A percentile compares a stretch with the other conserved stretches of the same genome.
phyloP scores from a whole-genome alignment of 2,888 invertebrate genomes.

The Atrina japonica region DNA sequence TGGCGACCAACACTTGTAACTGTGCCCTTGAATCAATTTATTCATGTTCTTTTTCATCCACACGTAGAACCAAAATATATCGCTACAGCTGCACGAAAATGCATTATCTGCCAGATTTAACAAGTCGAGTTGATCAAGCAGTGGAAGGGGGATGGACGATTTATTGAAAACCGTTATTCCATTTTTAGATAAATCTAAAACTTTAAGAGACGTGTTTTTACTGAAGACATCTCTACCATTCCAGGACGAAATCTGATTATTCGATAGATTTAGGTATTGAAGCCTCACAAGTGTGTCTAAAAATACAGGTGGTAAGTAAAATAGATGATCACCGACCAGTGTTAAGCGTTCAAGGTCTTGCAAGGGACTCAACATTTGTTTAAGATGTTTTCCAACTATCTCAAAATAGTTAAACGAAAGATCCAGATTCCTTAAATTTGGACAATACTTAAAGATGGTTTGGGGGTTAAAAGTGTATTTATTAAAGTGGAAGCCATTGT shows the following conservation, averaged over 20 bases:
- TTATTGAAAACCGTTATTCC: conserved; percentile 20
- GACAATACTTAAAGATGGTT: background rate
- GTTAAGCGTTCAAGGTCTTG: conserved; percentile 8
- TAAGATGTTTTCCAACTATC: background rate
- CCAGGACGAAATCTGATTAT: conserved; percentile 15
- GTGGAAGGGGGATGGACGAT: conserved; percentile 13
- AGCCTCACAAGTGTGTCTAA: conserved; percentile 5
- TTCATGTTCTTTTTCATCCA: conserved; percentile 22
- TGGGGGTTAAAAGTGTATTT: background rate
- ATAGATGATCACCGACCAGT: background rate
- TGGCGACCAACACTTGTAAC: conserved; percentile 7
- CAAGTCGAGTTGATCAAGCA: conserved; percentile 8
- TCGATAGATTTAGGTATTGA: background rate
- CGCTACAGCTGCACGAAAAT: conserved; percentile 41
- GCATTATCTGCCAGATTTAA: conserved; percentile 39
- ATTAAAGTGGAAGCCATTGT: background rate
- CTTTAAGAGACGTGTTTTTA: conserved; percentile 7
- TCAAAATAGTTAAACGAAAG: conserved; percentile 17
- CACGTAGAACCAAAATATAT: conserved; percentile 42
- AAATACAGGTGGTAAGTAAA: conserved; percentile 9
- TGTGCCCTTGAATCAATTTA: background rate
- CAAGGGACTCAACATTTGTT: conserved; percentile 21
- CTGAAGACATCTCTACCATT: conserved; percentile 17
- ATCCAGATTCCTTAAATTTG: conserved; percentile 10
- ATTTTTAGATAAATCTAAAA: conserved; percentile 22